Conservation (phyloP, 2,797 vertebrate species). For the Chloroceryle amazona region DNA sequence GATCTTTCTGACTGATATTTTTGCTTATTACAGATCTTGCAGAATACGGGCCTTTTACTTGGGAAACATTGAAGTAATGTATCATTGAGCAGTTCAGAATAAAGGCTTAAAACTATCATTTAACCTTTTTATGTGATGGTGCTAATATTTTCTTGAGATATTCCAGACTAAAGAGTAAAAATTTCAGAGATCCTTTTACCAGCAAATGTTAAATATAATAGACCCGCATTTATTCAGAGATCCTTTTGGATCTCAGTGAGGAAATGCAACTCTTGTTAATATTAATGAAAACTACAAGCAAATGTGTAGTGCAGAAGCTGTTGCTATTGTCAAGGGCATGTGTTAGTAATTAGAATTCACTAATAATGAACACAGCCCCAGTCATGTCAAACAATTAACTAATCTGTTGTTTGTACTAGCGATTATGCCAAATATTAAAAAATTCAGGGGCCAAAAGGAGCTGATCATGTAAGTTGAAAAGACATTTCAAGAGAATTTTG, state of each 20-base stretch:
- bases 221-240: not conserved
- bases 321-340: not conserved
- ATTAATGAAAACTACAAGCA: not conserved
- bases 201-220: not conserved
- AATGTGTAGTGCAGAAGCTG: not conserved
- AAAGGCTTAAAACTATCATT: not conserved
- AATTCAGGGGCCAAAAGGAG: not conserved
- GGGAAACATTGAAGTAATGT: not conserved
- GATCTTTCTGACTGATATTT: not conserved
- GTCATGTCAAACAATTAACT: not conserved
- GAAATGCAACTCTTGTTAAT: not conserved
- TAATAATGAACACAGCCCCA: not conserved
- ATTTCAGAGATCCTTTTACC: not conserved
- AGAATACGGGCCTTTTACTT: not conserved
- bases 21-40: conserved; percentile 1
- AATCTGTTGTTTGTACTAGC: not conserved
- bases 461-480: not conserved
- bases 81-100: conserved; percentile 3
- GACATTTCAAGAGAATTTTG: not conserved
- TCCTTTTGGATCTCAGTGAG: not conserved
- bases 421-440: not conserved
- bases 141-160: not conserved
- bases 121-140: not conserved
- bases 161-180: not conserved
- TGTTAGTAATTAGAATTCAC: not conserved